These are phyloP conservation scores for Desoria tigrina DNA, from an alignment of 2,888 invertebrate species.

Conservation along the genomic window DNA sequence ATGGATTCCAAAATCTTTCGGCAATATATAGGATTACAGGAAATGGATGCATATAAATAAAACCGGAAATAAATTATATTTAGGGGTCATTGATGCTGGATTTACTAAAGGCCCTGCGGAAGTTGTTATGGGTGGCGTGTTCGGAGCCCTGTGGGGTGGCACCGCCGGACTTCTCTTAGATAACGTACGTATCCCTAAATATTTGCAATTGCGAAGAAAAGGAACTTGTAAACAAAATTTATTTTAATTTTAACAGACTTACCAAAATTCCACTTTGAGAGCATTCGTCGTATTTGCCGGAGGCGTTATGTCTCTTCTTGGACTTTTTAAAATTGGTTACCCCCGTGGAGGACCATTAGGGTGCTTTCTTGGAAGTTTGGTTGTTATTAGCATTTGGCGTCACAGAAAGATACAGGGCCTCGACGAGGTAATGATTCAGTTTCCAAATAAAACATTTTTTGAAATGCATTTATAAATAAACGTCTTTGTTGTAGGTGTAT, in stretches of 20 bases:
- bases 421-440: background rate
- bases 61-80: no score
- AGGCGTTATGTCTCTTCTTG: slow-evolving; percentile 43
- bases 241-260: slow-evolving; percentile 12
- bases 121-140: slow-evolving; percentile 40
- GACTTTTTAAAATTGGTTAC: slow-evolving; percentile 45
- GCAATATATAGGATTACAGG: background rate
- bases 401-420: background rate
- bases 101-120: slow-evolving; percentile 43
- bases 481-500: no score
- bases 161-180: slow-evolving; percentile 35
- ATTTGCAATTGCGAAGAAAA: background rate
- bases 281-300: slow-evolving; percentile 36
- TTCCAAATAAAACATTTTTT: background rate
- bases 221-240: no score
- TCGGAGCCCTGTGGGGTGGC: slow-evolving; percentile 47
- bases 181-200: slow-evolving; percentile 27
- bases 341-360: slow-evolving; percentile 48
- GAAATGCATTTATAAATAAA: background rate
- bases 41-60: no score
- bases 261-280: slow-evolving; percentile 23
- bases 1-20: no score
- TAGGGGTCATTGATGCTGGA: slow-evolving; percentile 35
- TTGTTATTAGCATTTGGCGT: slow-evolving; percentile 38
- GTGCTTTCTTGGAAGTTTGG: slow-evolving; percentile 37